Evolutionary conservation across 1,140 invertebrate genomes (phyloP).

Genomic region (Calosoma granatense): DNA sequence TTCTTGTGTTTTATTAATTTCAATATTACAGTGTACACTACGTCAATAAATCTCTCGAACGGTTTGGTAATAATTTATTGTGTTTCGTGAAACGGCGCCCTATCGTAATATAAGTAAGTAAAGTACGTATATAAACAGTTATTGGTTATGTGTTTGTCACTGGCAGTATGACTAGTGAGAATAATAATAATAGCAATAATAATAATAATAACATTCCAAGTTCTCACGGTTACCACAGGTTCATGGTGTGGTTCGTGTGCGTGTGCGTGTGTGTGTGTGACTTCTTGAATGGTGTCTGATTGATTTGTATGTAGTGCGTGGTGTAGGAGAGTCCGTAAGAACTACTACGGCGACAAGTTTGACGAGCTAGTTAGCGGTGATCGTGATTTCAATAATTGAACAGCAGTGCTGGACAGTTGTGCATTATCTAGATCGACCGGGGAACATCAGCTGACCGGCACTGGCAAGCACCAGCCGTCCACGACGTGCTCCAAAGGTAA

Average conservation of each 20-base stretch:
- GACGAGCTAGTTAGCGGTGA: not conserved
- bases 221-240: not conserved
- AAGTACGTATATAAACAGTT: too few relatives aligned
- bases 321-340: too few relatives aligned
- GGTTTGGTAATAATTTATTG: too few relatives aligned
- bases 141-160: too few relatives aligned
- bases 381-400: not conserved
- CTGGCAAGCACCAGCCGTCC: not conserved
- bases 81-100: too few relatives aligned
- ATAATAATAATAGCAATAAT: not conserved
- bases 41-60: too few relatives aligned
- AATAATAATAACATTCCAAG: not conserved
- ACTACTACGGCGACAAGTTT: too few relatives aligned
- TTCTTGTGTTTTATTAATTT: too few relatives aligned
- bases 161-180: too few relatives aligned
- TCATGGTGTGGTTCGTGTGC: not conserved
- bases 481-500: not conserved
- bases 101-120: too few relatives aligned
- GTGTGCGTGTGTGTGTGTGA: not conserved
- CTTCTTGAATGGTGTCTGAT: not conserved
- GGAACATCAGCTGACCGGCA: not conserved
- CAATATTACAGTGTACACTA: too few relatives aligned
- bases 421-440: not conserved
- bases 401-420: not conserved
- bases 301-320: not conserved